Conservation (phyloP, 2,113 vertebrate genomes). For the Cavia aperea region DNA sequence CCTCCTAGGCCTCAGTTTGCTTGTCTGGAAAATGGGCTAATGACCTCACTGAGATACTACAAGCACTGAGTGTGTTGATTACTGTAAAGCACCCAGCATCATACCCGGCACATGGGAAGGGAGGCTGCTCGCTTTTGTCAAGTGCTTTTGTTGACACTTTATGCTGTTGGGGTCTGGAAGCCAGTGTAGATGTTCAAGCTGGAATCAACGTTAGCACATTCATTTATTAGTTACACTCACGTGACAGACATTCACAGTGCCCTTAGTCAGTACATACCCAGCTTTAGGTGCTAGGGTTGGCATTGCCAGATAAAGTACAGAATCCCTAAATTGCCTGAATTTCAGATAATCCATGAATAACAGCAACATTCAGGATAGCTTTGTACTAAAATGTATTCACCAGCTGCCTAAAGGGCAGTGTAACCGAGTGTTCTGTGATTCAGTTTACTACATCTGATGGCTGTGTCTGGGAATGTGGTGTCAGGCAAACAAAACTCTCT, state of each 20-base stretch:
- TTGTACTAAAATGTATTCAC: background rate
- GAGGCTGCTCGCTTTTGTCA: background rate
- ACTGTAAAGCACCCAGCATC: background rate
- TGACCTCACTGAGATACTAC: background rate
- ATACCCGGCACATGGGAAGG: background rate
- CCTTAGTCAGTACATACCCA: background rate
- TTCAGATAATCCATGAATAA: background rate
- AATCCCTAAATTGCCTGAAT: background rate
- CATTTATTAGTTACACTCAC: background rate
- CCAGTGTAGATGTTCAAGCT: background rate
- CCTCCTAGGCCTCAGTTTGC: background rate
- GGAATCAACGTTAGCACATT: background rate
- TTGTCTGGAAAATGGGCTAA: conserved; percentile 8
- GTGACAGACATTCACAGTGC: background rate
- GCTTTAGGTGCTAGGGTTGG: background rate
- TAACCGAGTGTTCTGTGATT: background rate
- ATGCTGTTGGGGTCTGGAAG: background rate
- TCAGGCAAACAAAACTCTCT: background rate
- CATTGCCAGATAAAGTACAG: background rate
- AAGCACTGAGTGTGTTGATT: background rate
- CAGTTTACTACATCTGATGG: background rate
- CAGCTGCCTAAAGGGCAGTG: background rate
- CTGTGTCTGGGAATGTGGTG: background rate
- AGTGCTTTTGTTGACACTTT: background rate
- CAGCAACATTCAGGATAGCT: background rate